Percentiles rank a stretch among this genome's conserved stretches.
Conservation (phyloP, 2,888 invertebrate species). For the Zygothrica quintamaculata region DNA sequence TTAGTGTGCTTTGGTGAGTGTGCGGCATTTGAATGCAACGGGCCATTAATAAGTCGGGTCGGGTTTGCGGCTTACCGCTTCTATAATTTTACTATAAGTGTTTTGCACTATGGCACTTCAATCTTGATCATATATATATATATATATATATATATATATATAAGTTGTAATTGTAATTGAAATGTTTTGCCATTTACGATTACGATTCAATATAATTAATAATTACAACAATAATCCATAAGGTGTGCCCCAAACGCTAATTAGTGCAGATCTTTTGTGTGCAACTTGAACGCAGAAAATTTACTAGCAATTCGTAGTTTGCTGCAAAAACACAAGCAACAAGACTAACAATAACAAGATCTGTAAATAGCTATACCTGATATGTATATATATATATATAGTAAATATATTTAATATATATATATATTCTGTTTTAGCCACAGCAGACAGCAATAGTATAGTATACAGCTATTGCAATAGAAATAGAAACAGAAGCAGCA, state of each 20-base stretch:
- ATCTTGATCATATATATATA: conserved; percentile 47
- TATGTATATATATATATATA: not conserved
- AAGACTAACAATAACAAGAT: not conserved
- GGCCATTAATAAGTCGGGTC: conserved; percentile 63
- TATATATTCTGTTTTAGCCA: not conserved
- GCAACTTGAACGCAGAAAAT: conserved; percentile 43
- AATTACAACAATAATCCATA: conserved; percentile 11
- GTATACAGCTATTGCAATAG: not conserved
- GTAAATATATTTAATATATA: not conserved
- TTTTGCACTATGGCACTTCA: conserved; percentile 36
- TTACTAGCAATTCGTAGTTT: conserved; percentile 38
- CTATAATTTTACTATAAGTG: conserved; percentile 46
- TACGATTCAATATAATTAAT: conserved; percentile 37
- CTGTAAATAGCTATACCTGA: too few relatives aligned
- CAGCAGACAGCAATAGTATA: not conserved
- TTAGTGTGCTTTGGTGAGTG: conserved; percentile 54
- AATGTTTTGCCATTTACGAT: conserved; percentile 42
- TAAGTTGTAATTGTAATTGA: conserved; percentile 47
- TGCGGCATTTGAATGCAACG: conserved; percentile 68
- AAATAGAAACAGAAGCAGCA: conserved; percentile 38
- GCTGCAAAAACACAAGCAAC: not conserved
- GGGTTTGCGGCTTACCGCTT: conserved; percentile 62
- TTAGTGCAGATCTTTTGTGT: conserved; percentile 49
- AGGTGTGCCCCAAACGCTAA: conserved; percentile 30
- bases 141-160: too few relatives aligned